These are phyloP conservation scores for Ctenopoma multispine DNA, from an alignment of 2,797 vertebrate species.

Conservation along the genomic window DNA sequence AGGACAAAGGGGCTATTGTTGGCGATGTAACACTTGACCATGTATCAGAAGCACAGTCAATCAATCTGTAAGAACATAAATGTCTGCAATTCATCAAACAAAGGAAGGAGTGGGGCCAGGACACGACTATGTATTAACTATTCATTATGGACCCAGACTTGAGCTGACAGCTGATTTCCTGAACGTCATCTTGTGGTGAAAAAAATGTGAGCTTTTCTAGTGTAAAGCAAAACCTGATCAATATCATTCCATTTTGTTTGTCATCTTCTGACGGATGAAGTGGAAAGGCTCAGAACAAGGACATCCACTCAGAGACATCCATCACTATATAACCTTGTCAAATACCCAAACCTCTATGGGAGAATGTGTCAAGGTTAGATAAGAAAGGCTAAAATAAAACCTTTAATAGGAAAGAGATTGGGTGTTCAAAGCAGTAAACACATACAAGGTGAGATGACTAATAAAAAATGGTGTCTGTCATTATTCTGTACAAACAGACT, in stretches of 20 bases:
- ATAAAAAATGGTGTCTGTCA: constrained; percentile 19
- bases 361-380: constrained; percentile 42
- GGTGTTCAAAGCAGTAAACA: constrained; percentile 3
- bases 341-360: constrained; percentile 1
- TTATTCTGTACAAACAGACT: background rate
- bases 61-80: constrained; percentile 15
- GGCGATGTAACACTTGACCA: constrained; percentile 6
- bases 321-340: constrained; percentile 28
- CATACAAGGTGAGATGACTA: constrained; percentile 1
- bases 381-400: constrained; percentile 39
- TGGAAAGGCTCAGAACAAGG: constrained; percentile 19
- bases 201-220: background rate
- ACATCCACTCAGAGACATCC: constrained; percentile 22
- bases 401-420: constrained; percentile 17
- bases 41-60: constrained; percentile 18
- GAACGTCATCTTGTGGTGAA: background rate
- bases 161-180: constrained; percentile 45
- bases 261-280: constrained; percentile 56
- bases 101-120: background rate
- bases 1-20: background rate
- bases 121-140: background rate
- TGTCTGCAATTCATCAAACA: constrained; percentile 12
- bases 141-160: background rate
- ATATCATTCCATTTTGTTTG: constrained; percentile 58
- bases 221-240: constrained; percentile 17